Evolutionary conservation across 2,888 invertebrate species (phyloP).

Genomic region (Idaea aversata): DNA sequence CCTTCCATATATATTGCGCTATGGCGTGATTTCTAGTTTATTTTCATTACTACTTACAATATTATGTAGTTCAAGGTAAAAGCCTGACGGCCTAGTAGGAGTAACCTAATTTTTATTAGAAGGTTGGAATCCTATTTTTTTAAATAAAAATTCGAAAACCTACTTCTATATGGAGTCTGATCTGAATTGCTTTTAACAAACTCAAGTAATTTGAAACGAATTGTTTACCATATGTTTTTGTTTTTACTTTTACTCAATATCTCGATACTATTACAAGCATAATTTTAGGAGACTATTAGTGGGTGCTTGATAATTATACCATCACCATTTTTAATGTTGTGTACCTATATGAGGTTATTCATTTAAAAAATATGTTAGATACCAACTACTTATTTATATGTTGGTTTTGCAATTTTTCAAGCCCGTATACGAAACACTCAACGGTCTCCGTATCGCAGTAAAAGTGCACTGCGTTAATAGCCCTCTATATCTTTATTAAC

Average conservation of each 20-base stretch:
- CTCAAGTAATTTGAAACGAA: no score
- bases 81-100: background rate
- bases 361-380: no score
- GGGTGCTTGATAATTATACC: no score
- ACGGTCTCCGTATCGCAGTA: slow-evolving; percentile 37
- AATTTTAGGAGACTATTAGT: no score
- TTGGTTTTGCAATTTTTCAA: background rate
- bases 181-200: no score
- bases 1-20: background rate
- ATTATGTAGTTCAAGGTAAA: background rate
- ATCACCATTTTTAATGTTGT: no score
- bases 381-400: background rate
- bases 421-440: slow-evolving; percentile 5
- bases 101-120: background rate
- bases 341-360: no score
- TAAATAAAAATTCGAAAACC: no score
- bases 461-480: slow-evolving; percentile 66
- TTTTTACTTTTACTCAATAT: no score
- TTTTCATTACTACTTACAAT: background rate
- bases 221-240: no score
- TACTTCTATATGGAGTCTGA: no score
- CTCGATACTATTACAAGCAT: no score
- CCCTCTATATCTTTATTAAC: slow-evolving; percentile 76
- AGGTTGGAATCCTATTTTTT: background rate
- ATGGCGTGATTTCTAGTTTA: background rate